These are phyloP conservation scores for Brenthis ino DNA, from an alignment of 2,888 invertebrate species.

Conservation along the genomic window DNA sequence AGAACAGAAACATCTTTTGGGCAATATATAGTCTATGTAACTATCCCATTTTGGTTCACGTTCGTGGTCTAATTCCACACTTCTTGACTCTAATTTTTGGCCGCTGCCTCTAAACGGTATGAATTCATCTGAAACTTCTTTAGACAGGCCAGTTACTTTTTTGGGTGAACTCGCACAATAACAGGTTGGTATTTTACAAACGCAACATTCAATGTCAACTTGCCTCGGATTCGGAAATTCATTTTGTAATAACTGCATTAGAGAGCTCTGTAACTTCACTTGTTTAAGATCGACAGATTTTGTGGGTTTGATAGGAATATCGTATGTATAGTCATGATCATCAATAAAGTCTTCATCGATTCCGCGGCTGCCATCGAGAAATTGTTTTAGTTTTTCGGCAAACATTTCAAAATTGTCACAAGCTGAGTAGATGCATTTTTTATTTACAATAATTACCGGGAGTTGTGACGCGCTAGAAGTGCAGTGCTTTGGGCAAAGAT, in stretches of 20 bases:
- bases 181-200: conserved; percentile 58
- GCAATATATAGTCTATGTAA: conserved; percentile 55
- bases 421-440: conserved; percentile 64
- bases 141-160: conserved; percentile 12
- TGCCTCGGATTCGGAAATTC: conserved; percentile 57
- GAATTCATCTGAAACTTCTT: conserved; percentile 26
- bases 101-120: conserved; percentile 40
- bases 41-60: conserved; percentile 68
- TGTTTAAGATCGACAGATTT: conserved; percentile 53
- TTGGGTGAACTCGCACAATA: conserved; percentile 46
- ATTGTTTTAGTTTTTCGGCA: conserved; percentile 58
- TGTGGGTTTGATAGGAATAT: conserved; percentile 58
- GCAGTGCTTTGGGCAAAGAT: conserved; percentile 62
- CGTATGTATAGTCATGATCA: conserved; percentile 53
- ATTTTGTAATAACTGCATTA: conserved; percentile 65
- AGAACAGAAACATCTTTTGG: conserved; percentile 57
- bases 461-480: conserved; percentile 62
- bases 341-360: conserved; percentile 57
- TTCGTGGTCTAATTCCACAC: conserved; percentile 51
- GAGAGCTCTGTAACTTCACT: conserved; percentile 63
- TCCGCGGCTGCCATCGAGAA: conserved; percentile 54
- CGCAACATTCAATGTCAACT: conserved; percentile 52
- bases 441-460: conserved; percentile 68
- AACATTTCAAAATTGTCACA: conserved; percentile 67
- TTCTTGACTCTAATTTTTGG: conserved; percentile 50